phyloP scores from a whole-genome alignment of 2,888 invertebrate species.

The Monoplex corrugatus region DNA sequence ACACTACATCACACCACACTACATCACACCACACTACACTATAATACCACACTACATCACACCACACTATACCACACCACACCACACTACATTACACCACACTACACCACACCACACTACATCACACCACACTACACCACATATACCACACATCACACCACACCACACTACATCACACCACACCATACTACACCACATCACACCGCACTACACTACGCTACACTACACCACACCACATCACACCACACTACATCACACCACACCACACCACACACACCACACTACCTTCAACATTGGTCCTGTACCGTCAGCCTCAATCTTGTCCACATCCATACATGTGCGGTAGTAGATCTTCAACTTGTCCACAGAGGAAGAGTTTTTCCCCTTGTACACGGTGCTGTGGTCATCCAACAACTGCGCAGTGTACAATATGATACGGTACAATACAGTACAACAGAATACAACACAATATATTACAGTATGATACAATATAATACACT shows the following conservation, averaged over 20 bases:
- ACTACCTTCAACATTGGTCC: constrained; percentile 67
- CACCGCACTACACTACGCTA: not conserved
- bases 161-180: not conserved
- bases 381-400: constrained; percentile 61
- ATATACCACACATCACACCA: not conserved
- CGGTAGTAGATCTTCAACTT: constrained; percentile 69
- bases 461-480: too few relatives aligned
- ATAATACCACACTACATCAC: too few relatives aligned
- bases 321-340: constrained; percentile 70
- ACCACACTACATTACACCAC: too few relatives aligned
- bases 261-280: not conserved
- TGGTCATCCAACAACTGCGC: constrained; percentile 63
- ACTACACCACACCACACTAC: not conserved
- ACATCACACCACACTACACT: too few relatives aligned
- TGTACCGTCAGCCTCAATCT: constrained; percentile 62
- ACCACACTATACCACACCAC: too few relatives aligned
- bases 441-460: too few relatives aligned
- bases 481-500: too few relatives aligned
- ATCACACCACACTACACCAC: not conserved
- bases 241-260: not conserved
- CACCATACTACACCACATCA: not conserved
- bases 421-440: too few relatives aligned
- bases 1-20: too few relatives aligned
- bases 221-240: not conserved
- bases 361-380: constrained; percentile 69